phyloP scores from a whole-genome alignment of 2,888 invertebrate genomes.

The Drosophila kuntzei region DNA sequence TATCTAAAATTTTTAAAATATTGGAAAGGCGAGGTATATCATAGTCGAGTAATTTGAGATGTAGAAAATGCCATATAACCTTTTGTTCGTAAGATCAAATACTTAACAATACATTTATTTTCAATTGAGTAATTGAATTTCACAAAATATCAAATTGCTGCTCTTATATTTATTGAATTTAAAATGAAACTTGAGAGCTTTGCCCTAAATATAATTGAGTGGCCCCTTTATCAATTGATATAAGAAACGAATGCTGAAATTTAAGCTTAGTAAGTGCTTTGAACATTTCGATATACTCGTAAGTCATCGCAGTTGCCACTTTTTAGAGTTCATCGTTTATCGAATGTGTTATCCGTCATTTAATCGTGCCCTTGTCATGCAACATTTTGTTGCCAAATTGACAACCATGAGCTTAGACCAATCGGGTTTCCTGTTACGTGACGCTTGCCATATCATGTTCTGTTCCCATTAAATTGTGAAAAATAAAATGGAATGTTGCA shows the following conservation, averaged over 20 bases:
- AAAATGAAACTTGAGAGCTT: slow-evolving; percentile 44
- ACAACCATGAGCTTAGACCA: slow-evolving; percentile 34
- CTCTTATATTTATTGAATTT: slow-evolving; percentile 72
- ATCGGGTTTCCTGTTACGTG: slow-evolving; percentile 70
- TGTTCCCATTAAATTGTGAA: slow-evolving; percentile 12
- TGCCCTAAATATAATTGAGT: slow-evolving; percentile 23
- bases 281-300: slow-evolving; percentile 32
- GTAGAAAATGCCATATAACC: neutral
- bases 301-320: slow-evolving; percentile 41
- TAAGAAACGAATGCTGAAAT: slow-evolving; percentile 35
- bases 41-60: neutral
- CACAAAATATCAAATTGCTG: slow-evolving; percentile 52
- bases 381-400: slow-evolving; percentile 15
- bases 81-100: slow-evolving; percentile 13
- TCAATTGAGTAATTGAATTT: slow-evolving; percentile 30
- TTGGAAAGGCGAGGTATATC: neutral
- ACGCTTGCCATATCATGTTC: slow-evolving; percentile 30
- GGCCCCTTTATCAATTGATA: slow-evolving; percentile 20
- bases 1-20: neutral
- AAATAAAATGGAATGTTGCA: neutral
- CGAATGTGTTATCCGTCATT: slow-evolving; percentile 70
- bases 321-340: slow-evolving; percentile 59
- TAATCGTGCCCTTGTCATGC: slow-evolving; percentile 37
- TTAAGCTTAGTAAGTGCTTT: slow-evolving; percentile 52
- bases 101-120: slow-evolving; percentile 17